Conservation (phyloP, 2,888 invertebrate species). For the Sabellastarte sp. region DNA sequence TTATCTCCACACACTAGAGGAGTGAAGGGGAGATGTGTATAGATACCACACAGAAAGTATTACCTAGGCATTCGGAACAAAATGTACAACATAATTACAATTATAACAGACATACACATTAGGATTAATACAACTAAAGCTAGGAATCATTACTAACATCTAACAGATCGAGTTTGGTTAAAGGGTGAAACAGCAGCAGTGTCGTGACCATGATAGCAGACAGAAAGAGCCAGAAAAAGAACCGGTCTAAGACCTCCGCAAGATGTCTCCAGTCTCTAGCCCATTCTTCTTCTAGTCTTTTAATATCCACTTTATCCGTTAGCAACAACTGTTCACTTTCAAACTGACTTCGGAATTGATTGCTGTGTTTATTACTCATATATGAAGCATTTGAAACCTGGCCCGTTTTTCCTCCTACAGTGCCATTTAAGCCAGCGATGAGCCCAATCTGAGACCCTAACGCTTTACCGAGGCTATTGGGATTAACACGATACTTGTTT, state of each 20-base stretch:
- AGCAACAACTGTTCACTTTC: conserved; percentile 11
- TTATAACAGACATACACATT: no score
- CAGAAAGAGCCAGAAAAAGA: conserved; percentile 36
- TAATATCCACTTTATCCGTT: conserved; percentile 13
- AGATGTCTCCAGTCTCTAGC: conserved; percentile 29
- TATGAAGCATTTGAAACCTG: not conserved
- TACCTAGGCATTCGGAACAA: no score
- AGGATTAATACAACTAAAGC: no score
- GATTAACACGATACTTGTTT: conserved; percentile 16
- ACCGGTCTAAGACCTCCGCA: conserved; percentile 33
- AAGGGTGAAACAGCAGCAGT: conserved; percentile 34
- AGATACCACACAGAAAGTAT: no score
- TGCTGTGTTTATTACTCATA: not conserved
- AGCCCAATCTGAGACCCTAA: no score
- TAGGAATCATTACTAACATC: no score
- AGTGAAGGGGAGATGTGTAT: no score
- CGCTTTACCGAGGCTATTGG: conserved; percentile 18
- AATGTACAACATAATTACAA: no score
- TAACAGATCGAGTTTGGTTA: no score
- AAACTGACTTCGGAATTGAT: conserved; percentile 15
- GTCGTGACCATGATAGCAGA: conserved; percentile 31
- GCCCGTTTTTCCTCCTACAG: no score
- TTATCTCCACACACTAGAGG: no score
- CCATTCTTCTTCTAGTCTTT: conserved; percentile 27
- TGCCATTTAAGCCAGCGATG: no score